Base-by-base conservation (phyloP, 2,113 vertebrate species). In the Phrynosoma blainvillii region DNA sequence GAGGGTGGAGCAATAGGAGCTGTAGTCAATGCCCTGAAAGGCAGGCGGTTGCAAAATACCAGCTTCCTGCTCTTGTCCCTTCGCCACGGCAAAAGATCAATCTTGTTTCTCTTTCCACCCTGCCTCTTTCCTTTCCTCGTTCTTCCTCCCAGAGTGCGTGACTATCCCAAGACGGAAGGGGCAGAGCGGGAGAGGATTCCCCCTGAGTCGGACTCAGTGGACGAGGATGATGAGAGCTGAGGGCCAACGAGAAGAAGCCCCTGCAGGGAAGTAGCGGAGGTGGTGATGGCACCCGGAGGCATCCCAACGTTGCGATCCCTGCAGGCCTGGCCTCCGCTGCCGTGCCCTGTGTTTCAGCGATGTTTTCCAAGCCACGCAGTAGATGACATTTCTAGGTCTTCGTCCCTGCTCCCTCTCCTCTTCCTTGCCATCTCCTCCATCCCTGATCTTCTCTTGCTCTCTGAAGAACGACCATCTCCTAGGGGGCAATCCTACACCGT, bases 161-260 rank as follows among this genome's bases (percentile, higher is more conserved):
- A 96, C 82, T 95, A 91, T 87, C 90, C 95, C 0, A 91, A 93
- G 87, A 90, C 66, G 0, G 93, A 95, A 5, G 89, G 83, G 89
- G 93, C 1, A 0, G 95, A 96, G 79, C 82, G 32, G 12, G 92
- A 93, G 47, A 14, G 91, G 66, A 80, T 21, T 8, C 93, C 0
- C 0, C 40, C 86, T 83, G 95, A 96, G 87, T 89, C 91, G 0
- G 96, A 96, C 90, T 95, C 94, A 70, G 88, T 14, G 27, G 96
- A 96, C 0, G 96, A 96, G 2, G 81, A 85, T 1, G 96, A 96
- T 90, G 96, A 96, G 95, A 95, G 95, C 90, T 90, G 90, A 95
- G 89, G 77, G 52, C 40, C 8, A 27, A 12, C 79, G 89, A 18
- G 14, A 62, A 16, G 2, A 86, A 71, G 89, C 80, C 79, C 0